Percentiles rank a stretch among this genome's conserved stretches.
Conservation (phyloP, 2,888 invertebrate species). For the Pogonocherus hispidulus region DNA sequence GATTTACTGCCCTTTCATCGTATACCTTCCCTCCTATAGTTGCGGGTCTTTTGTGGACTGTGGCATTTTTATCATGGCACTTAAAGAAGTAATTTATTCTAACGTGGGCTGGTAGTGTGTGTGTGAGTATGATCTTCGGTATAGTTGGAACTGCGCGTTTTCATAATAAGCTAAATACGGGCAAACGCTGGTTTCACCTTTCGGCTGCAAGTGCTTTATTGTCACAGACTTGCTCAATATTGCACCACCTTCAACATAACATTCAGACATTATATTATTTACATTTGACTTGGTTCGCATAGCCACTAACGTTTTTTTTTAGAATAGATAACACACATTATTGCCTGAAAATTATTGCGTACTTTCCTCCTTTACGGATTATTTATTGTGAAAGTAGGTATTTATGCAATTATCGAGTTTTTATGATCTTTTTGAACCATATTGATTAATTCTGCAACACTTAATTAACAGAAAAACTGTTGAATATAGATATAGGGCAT, state of each 20-base stretch:
- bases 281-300: not conserved
- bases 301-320: not conserved
- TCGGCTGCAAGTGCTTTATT: slow-evolving; percentile 17
- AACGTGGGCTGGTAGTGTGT: not conserved
- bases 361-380: too few species aligned
- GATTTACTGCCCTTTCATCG: not conserved
- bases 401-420: too few species aligned
- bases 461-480: too few species aligned
- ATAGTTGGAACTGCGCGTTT: slow-evolving; percentile 15
- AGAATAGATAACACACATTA: not conserved
- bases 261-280: not conserved
- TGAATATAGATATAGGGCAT: too few species aligned
- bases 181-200: slow-evolving; percentile 14
- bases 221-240: slow-evolving; percentile 12
- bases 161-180: slow-evolving; percentile 25
- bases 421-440: too few species aligned
- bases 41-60: not conserved
- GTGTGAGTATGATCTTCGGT: too few species aligned
- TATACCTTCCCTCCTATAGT: not conserved
- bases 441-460: too few species aligned
- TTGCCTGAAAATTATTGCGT: too few species aligned
- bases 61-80: not conserved
- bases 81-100: slow-evolving; percentile 13
- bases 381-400: too few species aligned
- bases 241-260: not conserved